Evolutionary conservation across 2,888 invertebrate species (phyloP), one percentile per base, ranked within the genome.

Genomic region (Agrotis clavis): DNA sequence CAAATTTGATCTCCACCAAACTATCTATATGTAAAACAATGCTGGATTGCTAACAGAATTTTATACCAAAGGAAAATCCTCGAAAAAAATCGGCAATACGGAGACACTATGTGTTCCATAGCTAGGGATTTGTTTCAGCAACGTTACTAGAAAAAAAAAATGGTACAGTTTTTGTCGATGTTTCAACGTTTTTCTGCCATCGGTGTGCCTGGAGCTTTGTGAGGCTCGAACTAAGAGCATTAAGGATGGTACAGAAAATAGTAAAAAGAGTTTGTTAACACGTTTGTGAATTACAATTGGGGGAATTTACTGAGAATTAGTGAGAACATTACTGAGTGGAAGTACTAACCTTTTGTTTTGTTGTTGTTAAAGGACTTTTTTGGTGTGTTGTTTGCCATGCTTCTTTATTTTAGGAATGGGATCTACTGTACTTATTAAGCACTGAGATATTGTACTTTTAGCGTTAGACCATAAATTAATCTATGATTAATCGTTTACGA

Each of bases 221-320:
- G 81, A 87, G 86, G 77, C 87, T 80, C 80, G 88, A 84, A 87
- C 85, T 88, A 83, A 87, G 84, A 80, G 86, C 81, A 87, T 89
- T 90, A 91, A 85, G 88, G 89, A 70, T 89, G 89, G 73, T 83
- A 75, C 67, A 56, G 41, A 41, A 72, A 69, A 70, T 66, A 63
- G 65, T 62, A 69, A 74, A 82, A 79, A 79, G 16, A 79, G 68
- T 68, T 73, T 71, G 59, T 67, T 75, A 73, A 73, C 73, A 79
- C 54, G 64, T 78, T 63, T 65, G 56, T 65, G 76, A 69, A 66
- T 70, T 75, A 69, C 70, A 68, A 79, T 79, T 59, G 67, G 60
- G 18, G 57, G 61, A 41, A 41, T 77, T 70, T 63, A 70, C 60
- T 72, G 53, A 67, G 67, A 79, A 81, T 77, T 74, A 67, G 77